phyloP scores from a whole-genome alignment of 1,140 invertebrate genomes.

The Pseudomyrmex cubaensis region DNA sequence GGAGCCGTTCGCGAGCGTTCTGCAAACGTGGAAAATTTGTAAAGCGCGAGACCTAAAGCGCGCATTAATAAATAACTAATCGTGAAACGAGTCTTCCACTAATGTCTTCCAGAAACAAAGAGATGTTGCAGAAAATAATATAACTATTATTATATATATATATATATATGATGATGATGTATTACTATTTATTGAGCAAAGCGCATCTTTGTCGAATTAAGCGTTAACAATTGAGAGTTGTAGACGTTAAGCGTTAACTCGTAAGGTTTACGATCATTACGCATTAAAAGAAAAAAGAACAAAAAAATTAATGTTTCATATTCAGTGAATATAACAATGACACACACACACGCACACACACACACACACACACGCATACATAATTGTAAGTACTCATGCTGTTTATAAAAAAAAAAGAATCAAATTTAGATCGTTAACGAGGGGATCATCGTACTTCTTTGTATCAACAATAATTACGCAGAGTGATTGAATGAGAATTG shows the following conservation, averaged over 20 bases:
- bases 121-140: constrained; percentile 60
- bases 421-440: constrained; percentile 45
- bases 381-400: constrained; percentile 61
- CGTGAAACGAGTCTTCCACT: constrained; percentile 74
- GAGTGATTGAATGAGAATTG: constrained; percentile 8
- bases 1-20: constrained; percentile 24
- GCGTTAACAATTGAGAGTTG: constrained; percentile 69
- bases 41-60: constrained; percentile 26
- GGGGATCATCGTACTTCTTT: constrained; percentile 28
- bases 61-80: constrained; percentile 54
- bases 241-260: constrained; percentile 71
- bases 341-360: constrained; percentile 44
- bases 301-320: constrained; percentile 57
- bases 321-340: constrained; percentile 47
- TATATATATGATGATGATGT: constrained; percentile 12
- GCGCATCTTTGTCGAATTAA: constrained; percentile 67
- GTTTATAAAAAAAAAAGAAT: constrained; percentile 11
- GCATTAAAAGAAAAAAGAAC: not conserved
- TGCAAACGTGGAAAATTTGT: constrained; percentile 49
- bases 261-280: constrained; percentile 63
- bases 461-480: constrained; percentile 50
- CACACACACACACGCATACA: constrained; percentile 6
- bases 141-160: constrained; percentile 37
- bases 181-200: constrained; percentile 67
- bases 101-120: constrained; percentile 72